Evolutionary conservation across 2,888 invertebrate species (phyloP), one percentile per base, ranked within the genome.

Genomic region (Magallana nippona): DNA sequence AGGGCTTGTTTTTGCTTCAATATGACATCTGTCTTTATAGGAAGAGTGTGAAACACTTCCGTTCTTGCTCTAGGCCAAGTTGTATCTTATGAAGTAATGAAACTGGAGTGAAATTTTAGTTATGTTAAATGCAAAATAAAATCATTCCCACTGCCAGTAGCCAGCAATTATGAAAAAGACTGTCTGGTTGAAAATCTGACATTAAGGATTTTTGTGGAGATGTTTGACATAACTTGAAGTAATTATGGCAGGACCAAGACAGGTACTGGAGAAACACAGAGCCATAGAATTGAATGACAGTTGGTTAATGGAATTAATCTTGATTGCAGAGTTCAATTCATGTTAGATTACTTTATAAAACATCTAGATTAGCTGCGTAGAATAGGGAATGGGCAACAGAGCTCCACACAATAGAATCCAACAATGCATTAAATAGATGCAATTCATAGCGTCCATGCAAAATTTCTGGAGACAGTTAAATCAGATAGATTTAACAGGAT

Each of bases 271-370:
- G 15, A 71, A 32, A 71, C 22, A 71, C 32, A 13, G 5, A 22
- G 71, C 11, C 32, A 71, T 32, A 71, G 22, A 71, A 71, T 71
- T 71, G 71, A 71, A 71, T 71, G 27, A 15, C 71, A 71, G 22
- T 71, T 71, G 71, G 32, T 71, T 71, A 71, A 27, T 27, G 27
- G 71, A 27, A 71, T 27, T 71, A 27, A 19, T 13, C 27, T 71
- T 71, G 71, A 22, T 71, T 71, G 32, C 71, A 2, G 17, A 71
- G 71, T 32, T 71, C 27, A 71, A 71, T 71, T 71, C 27, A 71
- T 71, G 71, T 71, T 71, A 71, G 71, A 71, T 71, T 71, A 71
- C 71, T 71, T 27, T 71, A 32, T 32, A 71, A 71, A 71, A 71
- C 71, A 71, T 71, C 32, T 27, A 60, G 71, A 71, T 71, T 27